Evolutionary conservation across 1,140 invertebrate genomes (phyloP).

Genomic region (Diploscapter pachys): DNA sequence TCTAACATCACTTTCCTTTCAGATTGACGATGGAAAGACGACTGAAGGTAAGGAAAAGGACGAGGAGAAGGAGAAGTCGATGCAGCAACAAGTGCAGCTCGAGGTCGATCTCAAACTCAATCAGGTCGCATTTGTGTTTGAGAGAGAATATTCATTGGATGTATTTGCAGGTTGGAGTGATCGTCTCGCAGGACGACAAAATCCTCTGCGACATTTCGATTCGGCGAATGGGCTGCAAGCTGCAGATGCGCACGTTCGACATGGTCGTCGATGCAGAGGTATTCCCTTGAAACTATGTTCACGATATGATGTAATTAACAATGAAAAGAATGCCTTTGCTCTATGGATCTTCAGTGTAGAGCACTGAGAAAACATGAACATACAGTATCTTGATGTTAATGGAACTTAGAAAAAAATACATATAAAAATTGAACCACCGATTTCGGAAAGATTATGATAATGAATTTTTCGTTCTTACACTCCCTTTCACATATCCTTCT

Average conservation of each 20-base stretch:
- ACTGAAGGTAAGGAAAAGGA: constrained; percentile 41
- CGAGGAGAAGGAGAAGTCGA: constrained; percentile 25
- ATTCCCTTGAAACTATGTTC: not conserved
- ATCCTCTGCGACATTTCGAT: constrained; percentile 40
- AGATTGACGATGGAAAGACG: constrained; percentile 20
- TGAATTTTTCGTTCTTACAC: not conserved
- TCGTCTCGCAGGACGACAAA: constrained; percentile 36
- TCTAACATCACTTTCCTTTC: not conserved
- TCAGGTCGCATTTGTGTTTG: constrained; percentile 17
- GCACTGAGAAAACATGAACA: too few species aligned
- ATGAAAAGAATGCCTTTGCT: too few species aligned
- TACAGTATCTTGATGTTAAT: too few species aligned
- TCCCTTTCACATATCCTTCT: too few species aligned
- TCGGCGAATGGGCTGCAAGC: constrained; percentile 37
- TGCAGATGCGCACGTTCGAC: constrained; percentile 56
- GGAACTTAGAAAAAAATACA: too few species aligned
- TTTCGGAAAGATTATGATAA: not conserved
- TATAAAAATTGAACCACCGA: too few species aligned
- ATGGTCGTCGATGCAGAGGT: constrained; percentile 45
- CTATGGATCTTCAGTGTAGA: too few species aligned
- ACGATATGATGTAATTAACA: too few species aligned
- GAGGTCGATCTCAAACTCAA: constrained; percentile 50
- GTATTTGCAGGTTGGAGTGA: constrained; percentile 34
- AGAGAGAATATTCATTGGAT: not conserved
- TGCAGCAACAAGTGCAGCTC: constrained; percentile 50